Conservation (phyloP, 2,888 invertebrate species). For the Agrilus cyanescens region DNA sequence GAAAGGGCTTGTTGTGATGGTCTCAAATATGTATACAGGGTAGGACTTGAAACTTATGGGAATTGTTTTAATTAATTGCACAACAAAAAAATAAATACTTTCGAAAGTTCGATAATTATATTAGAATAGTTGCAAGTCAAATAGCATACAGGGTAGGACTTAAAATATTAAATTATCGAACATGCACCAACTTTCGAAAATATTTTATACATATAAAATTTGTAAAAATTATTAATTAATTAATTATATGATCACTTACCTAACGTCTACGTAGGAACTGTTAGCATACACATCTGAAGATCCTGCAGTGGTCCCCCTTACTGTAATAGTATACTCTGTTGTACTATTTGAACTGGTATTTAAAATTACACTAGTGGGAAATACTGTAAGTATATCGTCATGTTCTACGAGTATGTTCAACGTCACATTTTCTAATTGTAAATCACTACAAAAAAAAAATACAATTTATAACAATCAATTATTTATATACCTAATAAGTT, state of each 20-base stretch:
- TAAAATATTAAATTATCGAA: no score
- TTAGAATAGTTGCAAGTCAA: no score
- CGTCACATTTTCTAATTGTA: constrained; percentile 29
- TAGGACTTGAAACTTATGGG: no score
- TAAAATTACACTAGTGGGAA: constrained; percentile 37
- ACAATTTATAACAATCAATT: neutral
- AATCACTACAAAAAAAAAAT: constrained; percentile 7
- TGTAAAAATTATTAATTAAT: neutral
- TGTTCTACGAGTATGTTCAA: constrained; percentile 52
- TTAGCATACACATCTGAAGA: constrained; percentile 52
- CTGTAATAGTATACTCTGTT: constrained; percentile 37
- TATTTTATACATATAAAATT: neutral
- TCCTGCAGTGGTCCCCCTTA: constrained; percentile 53
- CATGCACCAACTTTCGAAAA: no score
- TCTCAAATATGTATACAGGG: no score
- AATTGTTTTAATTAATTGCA: no score
- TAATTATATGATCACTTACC: constrained; percentile 26
- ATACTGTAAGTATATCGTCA: constrained; percentile 46
- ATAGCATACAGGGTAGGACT: no score
- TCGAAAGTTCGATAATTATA: no score
- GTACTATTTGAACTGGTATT: constrained; percentile 10
- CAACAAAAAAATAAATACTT: no score
- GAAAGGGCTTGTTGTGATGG: no score
- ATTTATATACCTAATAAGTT: neutral
- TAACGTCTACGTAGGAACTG: constrained; percentile 35